Percentiles rank a stretch among this genome's conserved stretches.
Conservation (phyloP, 2,113 vertebrate species). For the Aegotheles bennettii region DNA sequence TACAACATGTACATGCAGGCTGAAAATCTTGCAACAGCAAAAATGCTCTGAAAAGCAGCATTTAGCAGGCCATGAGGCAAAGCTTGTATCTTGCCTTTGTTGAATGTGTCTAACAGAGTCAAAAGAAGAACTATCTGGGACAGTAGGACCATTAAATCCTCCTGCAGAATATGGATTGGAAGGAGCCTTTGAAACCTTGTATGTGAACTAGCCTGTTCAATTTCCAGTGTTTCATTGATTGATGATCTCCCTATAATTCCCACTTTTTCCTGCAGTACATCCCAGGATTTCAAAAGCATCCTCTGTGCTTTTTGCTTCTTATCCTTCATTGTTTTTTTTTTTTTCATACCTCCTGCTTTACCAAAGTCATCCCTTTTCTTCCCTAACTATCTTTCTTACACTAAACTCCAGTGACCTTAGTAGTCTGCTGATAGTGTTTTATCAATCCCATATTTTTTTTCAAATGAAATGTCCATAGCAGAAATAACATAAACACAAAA, state of each 20-base stretch:
- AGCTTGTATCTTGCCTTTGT: neutral
- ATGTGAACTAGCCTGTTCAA: neutral
- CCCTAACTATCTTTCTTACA: neutral
- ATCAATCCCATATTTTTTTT: neutral
- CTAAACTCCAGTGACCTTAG: neutral
- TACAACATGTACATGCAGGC: neutral
- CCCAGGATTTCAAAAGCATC: neutral
- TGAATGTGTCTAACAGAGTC: neutral
- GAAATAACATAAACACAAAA: neutral
- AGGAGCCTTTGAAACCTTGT: neutral
- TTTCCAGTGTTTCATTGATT: neutral
- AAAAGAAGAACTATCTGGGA: neutral
- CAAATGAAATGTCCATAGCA: neutral
- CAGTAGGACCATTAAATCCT: neutral
- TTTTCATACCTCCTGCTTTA: neutral
- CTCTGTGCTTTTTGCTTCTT: neutral
- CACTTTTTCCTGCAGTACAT: neutral
- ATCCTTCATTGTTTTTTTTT: neutral
- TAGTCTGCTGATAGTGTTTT: neutral
- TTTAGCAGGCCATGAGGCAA: neutral
- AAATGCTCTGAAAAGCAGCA: neutral
- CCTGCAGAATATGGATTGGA: neutral
- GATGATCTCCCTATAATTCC: neutral
- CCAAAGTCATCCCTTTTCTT: neutral
- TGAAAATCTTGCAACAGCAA: neutral